Evolutionary conservation across 2,113 vertebrate genomes (phyloP).

Genomic region (Fulica atra): DNA sequence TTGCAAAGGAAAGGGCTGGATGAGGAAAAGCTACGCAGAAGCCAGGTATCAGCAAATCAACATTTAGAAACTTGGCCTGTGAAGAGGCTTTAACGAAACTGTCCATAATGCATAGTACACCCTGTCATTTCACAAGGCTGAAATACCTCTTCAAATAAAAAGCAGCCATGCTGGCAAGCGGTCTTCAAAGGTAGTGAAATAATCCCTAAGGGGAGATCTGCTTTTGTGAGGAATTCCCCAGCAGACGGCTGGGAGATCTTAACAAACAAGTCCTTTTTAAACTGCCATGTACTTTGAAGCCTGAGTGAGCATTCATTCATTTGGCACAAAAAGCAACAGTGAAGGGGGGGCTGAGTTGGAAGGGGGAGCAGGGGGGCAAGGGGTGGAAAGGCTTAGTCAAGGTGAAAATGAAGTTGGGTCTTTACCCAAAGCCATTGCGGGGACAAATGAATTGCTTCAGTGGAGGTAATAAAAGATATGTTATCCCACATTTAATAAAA

Average conservation of each 20-base stretch:
- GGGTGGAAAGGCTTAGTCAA: not conserved
- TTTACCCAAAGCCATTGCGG: not conserved
- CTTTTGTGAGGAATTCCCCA: slow-evolving; percentile 50
- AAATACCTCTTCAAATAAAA: slow-evolving; percentile 57
- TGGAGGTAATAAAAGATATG: slow-evolving; percentile 24
- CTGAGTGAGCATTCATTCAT: slow-evolving; percentile 50
- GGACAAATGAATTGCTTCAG: slow-evolving; percentile 29
- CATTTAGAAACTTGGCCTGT: not conserved
- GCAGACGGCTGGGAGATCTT: slow-evolving; percentile 27
- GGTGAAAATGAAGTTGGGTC: slow-evolving; percentile 28
- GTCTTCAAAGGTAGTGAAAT: slow-evolving; percentile 37
- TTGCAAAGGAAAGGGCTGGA: not conserved
- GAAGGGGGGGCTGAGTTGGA: not conserved
- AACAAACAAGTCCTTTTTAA: slow-evolving; percentile 43
- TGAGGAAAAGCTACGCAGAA: not conserved
- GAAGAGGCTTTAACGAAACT: not conserved
- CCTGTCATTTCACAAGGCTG: not conserved
- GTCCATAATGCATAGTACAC: accelerated
- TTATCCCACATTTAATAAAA: slow-evolving; percentile 55
- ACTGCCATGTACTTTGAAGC: slow-evolving; percentile 31
- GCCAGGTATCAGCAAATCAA: not conserved
- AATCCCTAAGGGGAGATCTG: slow-evolving; percentile 27
- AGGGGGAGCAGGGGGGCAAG: too few species aligned
- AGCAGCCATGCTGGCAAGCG: slow-evolving; percentile 28
- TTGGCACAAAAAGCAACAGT: slow-evolving; percentile 18